Evolutionary conservation across 2,888 invertebrate species (phyloP).

Genomic region (Bimastos eiseni): DNA sequence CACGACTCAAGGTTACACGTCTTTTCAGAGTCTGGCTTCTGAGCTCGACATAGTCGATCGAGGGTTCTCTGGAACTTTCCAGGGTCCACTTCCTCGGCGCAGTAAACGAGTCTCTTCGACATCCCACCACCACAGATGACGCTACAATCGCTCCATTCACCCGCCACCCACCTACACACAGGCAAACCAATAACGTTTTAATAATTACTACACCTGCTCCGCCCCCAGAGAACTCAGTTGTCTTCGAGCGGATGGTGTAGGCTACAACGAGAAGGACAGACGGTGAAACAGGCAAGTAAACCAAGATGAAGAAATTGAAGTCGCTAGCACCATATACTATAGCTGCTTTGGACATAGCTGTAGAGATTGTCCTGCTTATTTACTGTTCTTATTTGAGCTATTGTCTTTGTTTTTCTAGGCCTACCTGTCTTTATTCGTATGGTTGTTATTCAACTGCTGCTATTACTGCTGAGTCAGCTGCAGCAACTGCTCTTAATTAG

Average conservation of each 20-base stretch:
- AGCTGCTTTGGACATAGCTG: not conserved
- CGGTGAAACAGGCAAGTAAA: not conserved
- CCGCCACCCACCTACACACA: not conserved
- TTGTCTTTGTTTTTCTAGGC: too few relatives aligned
- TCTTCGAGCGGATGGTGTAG: not conserved
- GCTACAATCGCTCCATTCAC: slow-evolving; percentile 2
- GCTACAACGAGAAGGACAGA: not conserved
- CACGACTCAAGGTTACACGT: slow-evolving; percentile 84
- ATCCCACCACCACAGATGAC: not conserved
- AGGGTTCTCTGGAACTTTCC: slow-evolving; percentile 69
- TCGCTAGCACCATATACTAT: too few relatives aligned
- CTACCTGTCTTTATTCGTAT: too few relatives aligned
- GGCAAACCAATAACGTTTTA: not conserved
- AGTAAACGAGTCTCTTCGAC: not conserved
- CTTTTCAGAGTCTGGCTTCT: slow-evolving; percentile 26
- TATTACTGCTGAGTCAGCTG: too few relatives aligned
- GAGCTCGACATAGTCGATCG: slow-evolving; percentile 75
- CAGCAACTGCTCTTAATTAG: too few relatives aligned
- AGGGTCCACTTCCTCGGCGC: slow-evolving; percentile 78
- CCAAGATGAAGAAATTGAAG: not conserved
- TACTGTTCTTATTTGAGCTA: not conserved
- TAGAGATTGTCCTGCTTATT: not conserved
- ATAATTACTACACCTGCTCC: not conserved
- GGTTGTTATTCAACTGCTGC: too few relatives aligned
- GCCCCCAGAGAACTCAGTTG: not conserved